Conservation (phyloP, 1,140 invertebrate genomes). For the Trissolcus basalis region DNA sequence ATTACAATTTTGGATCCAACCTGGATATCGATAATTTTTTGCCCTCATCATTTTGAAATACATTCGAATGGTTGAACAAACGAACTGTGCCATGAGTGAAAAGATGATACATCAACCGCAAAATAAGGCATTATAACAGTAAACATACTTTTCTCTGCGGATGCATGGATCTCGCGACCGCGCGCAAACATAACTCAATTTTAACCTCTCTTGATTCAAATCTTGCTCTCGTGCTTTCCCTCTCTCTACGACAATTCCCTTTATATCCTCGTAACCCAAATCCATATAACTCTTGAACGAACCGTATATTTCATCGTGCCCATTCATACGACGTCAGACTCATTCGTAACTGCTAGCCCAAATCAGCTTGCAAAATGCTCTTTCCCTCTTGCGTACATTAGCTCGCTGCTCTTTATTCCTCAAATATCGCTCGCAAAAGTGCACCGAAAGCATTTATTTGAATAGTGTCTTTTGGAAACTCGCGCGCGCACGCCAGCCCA, state of each 20-base stretch:
- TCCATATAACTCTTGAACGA: constrained; percentile 37
- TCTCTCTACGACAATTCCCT: constrained; percentile 47
- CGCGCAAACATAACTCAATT: constrained; percentile 45
- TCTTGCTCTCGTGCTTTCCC: constrained; percentile 30
- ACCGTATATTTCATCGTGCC: constrained; percentile 42
- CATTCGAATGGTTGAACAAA: constrained; percentile 4
- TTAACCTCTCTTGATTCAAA: constrained; percentile 47
- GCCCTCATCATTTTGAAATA: background rate
- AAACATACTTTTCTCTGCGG: constrained; percentile 32
- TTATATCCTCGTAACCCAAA: constrained; percentile 50
- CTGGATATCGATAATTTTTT: background rate
- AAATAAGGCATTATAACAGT: constrained; percentile 39
- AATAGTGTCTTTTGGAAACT: constrained; percentile 51
- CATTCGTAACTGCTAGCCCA: constrained; percentile 44
- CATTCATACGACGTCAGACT: constrained; percentile 53
- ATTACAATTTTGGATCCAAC: background rate
- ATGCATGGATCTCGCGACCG: constrained; percentile 28
- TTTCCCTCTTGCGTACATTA: constrained; percentile 3
- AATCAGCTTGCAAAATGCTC: constrained; percentile 33
- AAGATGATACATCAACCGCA: constrained; percentile 4
- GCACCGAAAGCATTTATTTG: constrained; percentile 34
- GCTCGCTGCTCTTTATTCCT: constrained; percentile 4
- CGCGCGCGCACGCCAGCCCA: constrained; percentile 21
- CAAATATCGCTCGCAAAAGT: no score
- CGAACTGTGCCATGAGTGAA: constrained; percentile 4